Percentiles rank a stretch among this genome's conserved stretches.
Conservation (phyloP, 2,797 vertebrate species). For the Odontamblyopus rebecca region DNA sequence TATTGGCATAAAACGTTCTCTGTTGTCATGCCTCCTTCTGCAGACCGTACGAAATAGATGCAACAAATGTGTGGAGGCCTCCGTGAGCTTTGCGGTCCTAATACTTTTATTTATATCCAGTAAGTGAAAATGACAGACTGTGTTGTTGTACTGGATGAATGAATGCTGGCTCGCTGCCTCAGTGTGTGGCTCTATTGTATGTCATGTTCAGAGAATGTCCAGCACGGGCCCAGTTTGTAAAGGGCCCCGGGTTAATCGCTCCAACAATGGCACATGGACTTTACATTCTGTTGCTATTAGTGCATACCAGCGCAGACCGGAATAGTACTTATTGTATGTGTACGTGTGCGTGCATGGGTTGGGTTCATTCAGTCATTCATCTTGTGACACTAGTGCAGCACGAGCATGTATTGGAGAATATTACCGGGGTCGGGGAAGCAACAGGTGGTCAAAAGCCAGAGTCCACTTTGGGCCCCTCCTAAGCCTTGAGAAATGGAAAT, state of each 20-base stretch:
- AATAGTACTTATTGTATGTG: slow-evolving; percentile 17
- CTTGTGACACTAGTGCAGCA: background rate
- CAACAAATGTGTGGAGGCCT: background rate
- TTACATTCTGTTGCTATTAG: slow-evolving; percentile 45
- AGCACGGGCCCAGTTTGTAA: slow-evolving; percentile 33
- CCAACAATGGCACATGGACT: slow-evolving; percentile 47
- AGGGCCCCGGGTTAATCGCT: slow-evolving; percentile 49
- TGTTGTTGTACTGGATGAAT: slow-evolving; percentile 17
- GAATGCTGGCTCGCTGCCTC: background rate
- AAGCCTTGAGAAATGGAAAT: background rate
- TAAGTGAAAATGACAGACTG: slow-evolving; percentile 13
- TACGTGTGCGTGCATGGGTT: background rate
- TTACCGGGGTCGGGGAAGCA: background rate
- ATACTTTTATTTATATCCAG: background rate
- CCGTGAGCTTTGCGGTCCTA: background rate
- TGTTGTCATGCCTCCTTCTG: slow-evolving; percentile 4
- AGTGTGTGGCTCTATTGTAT: slow-evolving; percentile 22
- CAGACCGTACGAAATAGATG: background rate
- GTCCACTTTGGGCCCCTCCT: background rate
- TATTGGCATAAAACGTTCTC: background rate
- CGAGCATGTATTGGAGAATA: background rate
- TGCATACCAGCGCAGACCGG: slow-evolving; percentile 36
- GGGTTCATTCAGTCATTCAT: background rate
- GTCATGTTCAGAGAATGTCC: slow-evolving; percentile 26
- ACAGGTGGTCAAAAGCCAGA: background rate